These are phyloP conservation scores for Enteromius paludinosus DNA, from an alignment of 2,797 vertebrate genomes.

Conservation along the genomic window DNA sequence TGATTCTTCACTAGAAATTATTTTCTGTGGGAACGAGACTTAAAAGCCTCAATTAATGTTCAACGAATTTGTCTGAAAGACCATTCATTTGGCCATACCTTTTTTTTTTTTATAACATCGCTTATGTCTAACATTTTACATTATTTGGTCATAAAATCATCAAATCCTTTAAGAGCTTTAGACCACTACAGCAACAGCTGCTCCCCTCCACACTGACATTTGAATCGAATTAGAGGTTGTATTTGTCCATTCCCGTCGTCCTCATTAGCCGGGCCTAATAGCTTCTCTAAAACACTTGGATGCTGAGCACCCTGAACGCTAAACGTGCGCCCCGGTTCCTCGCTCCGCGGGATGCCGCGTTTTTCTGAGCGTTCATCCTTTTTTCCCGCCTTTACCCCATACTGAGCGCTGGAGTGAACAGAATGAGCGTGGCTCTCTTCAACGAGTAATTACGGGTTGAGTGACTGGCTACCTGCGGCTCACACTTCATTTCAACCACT, in stretches of 20 bases:
- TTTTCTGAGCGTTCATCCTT: conserved; percentile 71
- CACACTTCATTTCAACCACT: conserved; percentile 65
- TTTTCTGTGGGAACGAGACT: conserved; percentile 28
- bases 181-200: conserved; percentile 65
- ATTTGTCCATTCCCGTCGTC: conserved; percentile 72
- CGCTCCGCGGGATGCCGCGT: conserved; percentile 74
- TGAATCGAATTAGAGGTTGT: conserved; percentile 73
- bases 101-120: conserved; percentile 27
- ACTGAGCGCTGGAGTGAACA: conserved; percentile 77
- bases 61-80: conserved; percentile 26
- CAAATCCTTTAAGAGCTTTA: conserved; percentile 63
- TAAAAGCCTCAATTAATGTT: conserved; percentile 51
- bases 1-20: conserved; percentile 2
- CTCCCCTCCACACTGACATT: conserved; percentile 76
- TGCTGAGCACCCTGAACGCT: conserved; percentile 65
- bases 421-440: conserved; percentile 77
- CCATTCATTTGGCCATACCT: conserved; percentile 24
- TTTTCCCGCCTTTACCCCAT: conserved; percentile 72
- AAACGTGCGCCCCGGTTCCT: conserved; percentile 72
- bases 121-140: conserved; percentile 52
- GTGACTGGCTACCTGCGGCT: conserved; percentile 83
- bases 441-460: conserved; percentile 78
- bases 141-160: conserved; percentile 54
- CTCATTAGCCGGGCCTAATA: conserved; percentile 78
- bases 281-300: conserved; percentile 72